Percentiles rank a stretch among this genome's conserved stretches.
phyloP scores from a whole-genome alignment of 1,140 invertebrate species.

The Zaprionus camerounensis region DNA sequence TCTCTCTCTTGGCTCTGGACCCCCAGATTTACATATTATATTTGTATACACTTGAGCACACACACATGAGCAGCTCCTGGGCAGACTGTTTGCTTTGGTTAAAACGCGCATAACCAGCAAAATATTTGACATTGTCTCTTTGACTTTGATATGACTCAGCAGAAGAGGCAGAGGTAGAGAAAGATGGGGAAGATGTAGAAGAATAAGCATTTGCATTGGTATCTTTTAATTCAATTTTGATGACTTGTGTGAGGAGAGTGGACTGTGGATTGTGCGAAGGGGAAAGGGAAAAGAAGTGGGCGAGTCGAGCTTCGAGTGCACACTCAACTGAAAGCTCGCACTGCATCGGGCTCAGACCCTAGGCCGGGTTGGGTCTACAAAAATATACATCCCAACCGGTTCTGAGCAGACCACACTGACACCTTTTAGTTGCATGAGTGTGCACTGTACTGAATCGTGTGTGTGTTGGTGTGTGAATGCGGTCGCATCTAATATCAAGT shows the following conservation, averaged over 20 bases:
- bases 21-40: conserved; percentile 78
- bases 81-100: conserved; percentile 68
- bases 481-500: conserved; percentile 78
- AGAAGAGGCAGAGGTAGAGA: not conserved
- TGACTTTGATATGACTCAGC: conserved; percentile 56
- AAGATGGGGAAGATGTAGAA: conserved; percentile 10
- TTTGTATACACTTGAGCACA: conserved; percentile 52
- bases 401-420: conserved; percentile 36
- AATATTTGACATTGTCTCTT: conserved; percentile 71
- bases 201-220: conserved; percentile 32
- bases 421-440: conserved; percentile 24
- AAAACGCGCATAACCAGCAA: conserved; percentile 69
- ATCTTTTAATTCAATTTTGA: conserved; percentile 73
- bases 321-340: conserved; percentile 22
- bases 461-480: conserved; percentile 13
- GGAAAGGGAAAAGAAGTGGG: no score
- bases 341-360: conserved; percentile 53
- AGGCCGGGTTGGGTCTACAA: conserved; percentile 36
- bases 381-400: conserved; percentile 58
- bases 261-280: not conserved
- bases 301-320: conserved; percentile 8
- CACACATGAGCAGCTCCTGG: conserved; percentile 46
- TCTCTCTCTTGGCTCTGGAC: conserved; percentile 38
- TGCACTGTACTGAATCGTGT: conserved; percentile 6
- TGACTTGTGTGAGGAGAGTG: conserved; percentile 45